A percentile compares a stretch with the other conserved stretches of the same genome.
Evolutionary conservation across 2,113 vertebrate genomes (phyloP).

Genomic region (Ptyas mucosa): DNA sequence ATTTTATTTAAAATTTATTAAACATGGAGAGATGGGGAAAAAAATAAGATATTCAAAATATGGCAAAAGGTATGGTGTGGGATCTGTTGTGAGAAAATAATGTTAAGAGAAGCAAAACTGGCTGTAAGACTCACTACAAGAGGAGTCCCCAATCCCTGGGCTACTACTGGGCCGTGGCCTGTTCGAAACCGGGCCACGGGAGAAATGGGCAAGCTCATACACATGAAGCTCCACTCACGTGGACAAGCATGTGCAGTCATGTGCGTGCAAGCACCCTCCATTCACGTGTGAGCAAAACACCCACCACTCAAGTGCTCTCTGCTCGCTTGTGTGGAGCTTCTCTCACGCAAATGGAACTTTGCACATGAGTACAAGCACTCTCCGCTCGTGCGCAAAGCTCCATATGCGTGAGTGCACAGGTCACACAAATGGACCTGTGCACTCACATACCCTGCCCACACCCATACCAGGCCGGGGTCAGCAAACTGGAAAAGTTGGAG

Average conservation of each 20-base stretch:
- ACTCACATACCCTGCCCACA: not conserved
- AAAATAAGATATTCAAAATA: not conserved
- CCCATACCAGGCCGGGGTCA: no score
- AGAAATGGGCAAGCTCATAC: not conserved
- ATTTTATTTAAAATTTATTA: not conserved
- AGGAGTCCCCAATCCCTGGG: not conserved
- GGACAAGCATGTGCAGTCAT: no score
- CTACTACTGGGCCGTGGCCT: not conserved
- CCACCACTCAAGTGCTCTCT: no score
- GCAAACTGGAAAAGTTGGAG: not conserved
- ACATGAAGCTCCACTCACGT: not conserved
- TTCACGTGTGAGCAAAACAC: no score
- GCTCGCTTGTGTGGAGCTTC: no score
- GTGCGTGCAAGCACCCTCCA: no score
- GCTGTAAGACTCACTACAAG: not conserved
- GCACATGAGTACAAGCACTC: no score
- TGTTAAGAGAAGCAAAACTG: not conserved
- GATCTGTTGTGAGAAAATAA: not conserved
- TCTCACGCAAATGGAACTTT: no score
- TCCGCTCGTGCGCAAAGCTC: accelerated
- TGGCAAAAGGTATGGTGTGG: not conserved
- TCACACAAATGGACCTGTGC: not conserved
- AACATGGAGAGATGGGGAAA: not conserved
- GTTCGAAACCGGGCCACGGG: not conserved
- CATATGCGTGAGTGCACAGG: not conserved